Evolutionary conservation across 2,113 vertebrate species (phyloP).

Genomic region (Perca flavescens): DNA sequence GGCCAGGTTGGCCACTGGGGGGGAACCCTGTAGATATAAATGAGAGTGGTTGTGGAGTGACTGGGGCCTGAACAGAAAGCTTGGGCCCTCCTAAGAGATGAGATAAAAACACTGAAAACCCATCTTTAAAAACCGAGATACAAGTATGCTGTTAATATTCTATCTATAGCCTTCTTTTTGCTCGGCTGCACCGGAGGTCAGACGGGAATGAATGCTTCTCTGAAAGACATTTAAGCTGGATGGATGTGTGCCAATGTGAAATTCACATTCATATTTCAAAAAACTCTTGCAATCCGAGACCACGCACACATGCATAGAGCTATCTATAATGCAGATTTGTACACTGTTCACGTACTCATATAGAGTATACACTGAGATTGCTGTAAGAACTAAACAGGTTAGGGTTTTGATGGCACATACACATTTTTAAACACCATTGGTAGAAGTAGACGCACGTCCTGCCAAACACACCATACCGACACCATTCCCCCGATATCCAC

Average conservation of each 20-base stretch:
- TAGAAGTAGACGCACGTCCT: neutral
- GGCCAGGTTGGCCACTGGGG: no score
- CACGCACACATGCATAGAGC: no score
- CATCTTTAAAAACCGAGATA: neutral
- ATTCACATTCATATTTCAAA: slow-evolving; percentile 2
- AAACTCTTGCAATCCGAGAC: neutral
- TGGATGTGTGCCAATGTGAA: neutral
- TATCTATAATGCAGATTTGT: neutral
- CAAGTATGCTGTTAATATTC: neutral
- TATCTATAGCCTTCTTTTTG: neutral
- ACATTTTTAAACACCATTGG: neutral
- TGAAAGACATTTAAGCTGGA: neutral
- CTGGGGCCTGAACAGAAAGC: neutral
- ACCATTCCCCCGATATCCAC: neutral
- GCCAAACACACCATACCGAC: neutral
- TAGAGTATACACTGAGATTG: neutral
- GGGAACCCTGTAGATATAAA: neutral
- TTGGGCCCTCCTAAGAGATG: no score
- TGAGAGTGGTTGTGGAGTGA: neutral
- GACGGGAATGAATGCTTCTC: neutral
- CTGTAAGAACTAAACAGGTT: neutral
- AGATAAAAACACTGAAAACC: neutral
- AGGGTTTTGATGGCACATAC: neutral
- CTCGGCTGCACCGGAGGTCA: slow-evolving; percentile 4
- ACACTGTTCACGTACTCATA: neutral